A percentile compares a stretch with the other conserved stretches of the same genome.
These are phyloP conservation scores for Drosophila pallidifrons DNA, from an alignment of 1,140 invertebrate genomes.

Conservation along the genomic window DNA sequence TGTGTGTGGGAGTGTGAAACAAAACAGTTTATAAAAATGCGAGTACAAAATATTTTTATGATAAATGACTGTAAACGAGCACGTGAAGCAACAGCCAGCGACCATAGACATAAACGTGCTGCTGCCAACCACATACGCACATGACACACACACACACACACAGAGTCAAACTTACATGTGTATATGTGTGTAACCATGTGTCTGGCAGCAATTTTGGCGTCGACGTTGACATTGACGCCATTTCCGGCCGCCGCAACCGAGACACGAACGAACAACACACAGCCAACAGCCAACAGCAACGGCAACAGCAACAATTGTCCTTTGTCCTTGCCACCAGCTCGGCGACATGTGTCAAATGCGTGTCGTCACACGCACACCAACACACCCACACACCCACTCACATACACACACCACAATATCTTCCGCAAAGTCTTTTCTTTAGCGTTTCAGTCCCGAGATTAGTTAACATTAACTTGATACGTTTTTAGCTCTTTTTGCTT, in stretches of 20 bases:
- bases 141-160: conserved; percentile 53
- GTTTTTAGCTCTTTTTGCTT: background rate
- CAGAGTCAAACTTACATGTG: conserved; percentile 19
- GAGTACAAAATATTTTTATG: conserved; percentile 83
- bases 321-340: conserved; percentile 63
- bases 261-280: conserved; percentile 31
- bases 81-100: conserved; percentile 67
- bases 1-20: conserved; percentile 60
- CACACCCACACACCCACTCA: conserved; percentile 18
- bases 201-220: conserved; percentile 71
- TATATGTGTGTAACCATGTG: conserved; percentile 45
- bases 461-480: conserved; percentile 20
- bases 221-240: conserved; percentile 81
- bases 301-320: conserved; percentile 56
- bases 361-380: conserved; percentile 36
- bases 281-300: conserved; percentile 12
- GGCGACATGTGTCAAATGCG: conserved; percentile 72
- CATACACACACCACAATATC: background rate
- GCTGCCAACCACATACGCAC: conserved; percentile 76
- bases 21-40: conserved; percentile 83
- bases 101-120: conserved; percentile 80
- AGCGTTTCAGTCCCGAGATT: conserved; percentile 11
- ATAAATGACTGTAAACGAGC: conserved; percentile 83
- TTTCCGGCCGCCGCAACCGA: conserved; percentile 71
- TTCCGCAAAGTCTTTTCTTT: conserved; percentile 13